Conservation (phyloP, 2,113 vertebrate species). For the Pseudorectes ferrugineus region DNA sequence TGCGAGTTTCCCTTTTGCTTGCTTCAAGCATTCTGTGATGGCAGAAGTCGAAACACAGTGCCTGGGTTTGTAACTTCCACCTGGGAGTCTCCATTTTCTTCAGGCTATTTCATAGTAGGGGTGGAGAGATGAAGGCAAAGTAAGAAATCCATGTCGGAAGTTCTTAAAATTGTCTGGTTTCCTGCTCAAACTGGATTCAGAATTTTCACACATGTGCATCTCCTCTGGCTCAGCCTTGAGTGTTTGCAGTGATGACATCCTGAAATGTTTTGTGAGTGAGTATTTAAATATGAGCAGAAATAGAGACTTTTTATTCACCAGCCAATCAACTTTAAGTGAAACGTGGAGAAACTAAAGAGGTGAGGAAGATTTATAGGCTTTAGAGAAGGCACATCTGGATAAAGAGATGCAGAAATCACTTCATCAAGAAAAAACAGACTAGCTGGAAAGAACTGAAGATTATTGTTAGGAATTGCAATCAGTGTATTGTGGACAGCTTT, state of each 20-base stretch:
- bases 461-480: constrained; percentile 6
- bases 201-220: background rate
- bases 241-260: background rate
- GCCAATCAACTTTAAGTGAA: background rate
- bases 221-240: background rate
- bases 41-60: background rate
- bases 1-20: no score
- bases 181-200: background rate
- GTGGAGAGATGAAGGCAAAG: background rate
- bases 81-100: background rate
- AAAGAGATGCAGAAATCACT: constrained; percentile 37
- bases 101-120: background rate
- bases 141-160: background rate
- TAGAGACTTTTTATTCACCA: background rate
- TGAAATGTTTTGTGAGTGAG: background rate
- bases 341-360: background rate
- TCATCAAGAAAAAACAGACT: constrained; percentile 14
- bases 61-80: background rate
- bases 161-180: background rate
- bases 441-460: background rate
- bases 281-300: background rate
- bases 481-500: background rate
- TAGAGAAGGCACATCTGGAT: constrained; percentile 5
- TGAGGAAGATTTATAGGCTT: background rate
- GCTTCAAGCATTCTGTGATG: background rate